Conservation (phyloP, 2,888 invertebrate genomes). For the Tupiocoris notatus region DNA sequence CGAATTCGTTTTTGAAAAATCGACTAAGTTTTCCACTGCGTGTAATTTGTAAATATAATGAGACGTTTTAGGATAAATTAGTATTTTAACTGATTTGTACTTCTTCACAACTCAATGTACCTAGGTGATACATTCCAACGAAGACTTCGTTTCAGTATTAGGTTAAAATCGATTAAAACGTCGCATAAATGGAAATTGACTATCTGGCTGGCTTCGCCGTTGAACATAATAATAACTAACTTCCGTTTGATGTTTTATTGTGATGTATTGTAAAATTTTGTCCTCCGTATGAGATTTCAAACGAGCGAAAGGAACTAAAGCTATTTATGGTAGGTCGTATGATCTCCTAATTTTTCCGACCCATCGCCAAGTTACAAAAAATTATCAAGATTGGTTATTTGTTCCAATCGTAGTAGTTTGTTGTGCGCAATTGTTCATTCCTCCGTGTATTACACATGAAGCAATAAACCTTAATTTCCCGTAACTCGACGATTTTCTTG, state of each 20-base stretch:
- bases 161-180: neutral
- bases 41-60: slow-evolving; percentile 47
- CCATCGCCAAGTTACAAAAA: neutral
- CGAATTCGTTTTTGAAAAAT: slow-evolving; percentile 32
- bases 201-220: slow-evolving; percentile 49
- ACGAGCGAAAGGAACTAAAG: neutral
- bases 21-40: slow-evolving; percentile 48
- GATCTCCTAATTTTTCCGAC: neutral
- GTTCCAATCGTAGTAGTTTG: neutral
- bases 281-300: neutral
- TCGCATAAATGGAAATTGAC: neutral
- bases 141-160: slow-evolving; percentile 42
- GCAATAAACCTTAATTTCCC: slow-evolving; percentile 31
- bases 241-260: slow-evolving; percentile 1
- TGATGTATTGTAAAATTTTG: neutral
- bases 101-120: slow-evolving; percentile 45
- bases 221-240: slow-evolving; percentile 18
- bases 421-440: neutral
- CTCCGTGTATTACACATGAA: slow-evolving; percentile 2
- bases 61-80: slow-evolving; percentile 1
- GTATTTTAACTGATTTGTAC: slow-evolving; percentile 32
- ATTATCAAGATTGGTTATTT: neutral
- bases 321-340: neutral
- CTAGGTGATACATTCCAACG: slow-evolving; percentile 49
- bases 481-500: slow-evolving; percentile 10